Evolutionary conservation across 2,113 vertebrate species (phyloP), one percentile per base, ranked within the genome.

Genomic region (Suricata suricatta): DNA sequence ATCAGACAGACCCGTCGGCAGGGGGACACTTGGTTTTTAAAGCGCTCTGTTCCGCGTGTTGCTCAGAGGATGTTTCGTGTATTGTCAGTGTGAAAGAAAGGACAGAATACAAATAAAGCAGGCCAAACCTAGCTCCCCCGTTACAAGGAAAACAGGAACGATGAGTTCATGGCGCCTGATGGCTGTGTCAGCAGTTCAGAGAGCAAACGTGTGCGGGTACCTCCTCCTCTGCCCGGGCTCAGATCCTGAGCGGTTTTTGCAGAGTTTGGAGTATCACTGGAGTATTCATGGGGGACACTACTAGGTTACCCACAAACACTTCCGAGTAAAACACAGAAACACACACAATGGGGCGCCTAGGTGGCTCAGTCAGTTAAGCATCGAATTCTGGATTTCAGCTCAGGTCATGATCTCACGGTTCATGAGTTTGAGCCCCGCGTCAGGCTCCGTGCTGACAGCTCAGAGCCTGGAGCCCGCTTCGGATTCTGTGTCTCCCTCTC

Each of bases 141-240:
- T 38, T 25, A 60, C 1, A 14, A 60, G 57, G 14, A 15, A 44
- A 88, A 17, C 35, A 90, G 44, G 44, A n/a, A 93, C 44, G 52
- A 35, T 0, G 9, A 25, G 54, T 4, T 10, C 25, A 0, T 0
- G 16, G 63, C 8, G 63, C 27, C 50, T 27, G 29, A 13, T 50
- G 9, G 8, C n/a, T 5, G 9, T 12, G 11, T n/a, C 23, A 16
- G 44, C 7, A 33, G 74, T 52, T 33, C 7, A 66, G 64, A 77
- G 33, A 85, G 60, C 66, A 29, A 31, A 15, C 0, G 23, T 12
- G 68, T 33, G 0, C 9, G 11, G 35, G 2, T 23, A 52, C 27
- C n/a, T 44, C n/a, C 54, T 31, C 35, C 27, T 3, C 1, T 11
- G 17, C 6, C 11, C 33, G 16, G 7, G 60, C 3, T n/a, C 52